Base-by-base conservation (phyloP, 2,113 vertebrate species). In the Lamprologus sp. region DNA sequence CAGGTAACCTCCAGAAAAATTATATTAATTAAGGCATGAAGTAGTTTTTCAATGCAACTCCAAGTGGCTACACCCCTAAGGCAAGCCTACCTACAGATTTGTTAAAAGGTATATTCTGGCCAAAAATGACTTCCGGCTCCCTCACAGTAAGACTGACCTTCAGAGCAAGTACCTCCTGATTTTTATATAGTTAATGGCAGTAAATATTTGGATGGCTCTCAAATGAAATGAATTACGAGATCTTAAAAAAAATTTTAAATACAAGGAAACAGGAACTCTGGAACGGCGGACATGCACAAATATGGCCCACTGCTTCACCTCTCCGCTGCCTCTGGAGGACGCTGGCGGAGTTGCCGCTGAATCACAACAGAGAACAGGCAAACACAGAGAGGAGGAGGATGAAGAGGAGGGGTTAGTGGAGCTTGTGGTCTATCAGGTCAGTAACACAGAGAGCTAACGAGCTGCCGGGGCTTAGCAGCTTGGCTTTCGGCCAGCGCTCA, bases 351-450 rank as follows among this genome's bases (percentile, higher is more conserved):
- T 19, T 51, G 73, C 17, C 11, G 26, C 45, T 51, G 10, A 58
- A 35, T 86, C 10, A 35, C 23, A 53, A 65, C 53, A 58, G 31
- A 82, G 49, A 75, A 23, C 21, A 58, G 45, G 81, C 12, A 13
- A 33, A 51, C n/a, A 21, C 42, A 31, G 23, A 73, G 51, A 75
- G 47, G 31, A 63, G 55, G 51, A 31, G 45, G 23, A 14, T 15
- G 21, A 28, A 63, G 9, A 3, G 79, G 77, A 26, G 21, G 42
- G 28, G 77, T 49, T 6, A 11, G 81, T 6, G 11, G 86, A 86
- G 81, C 80, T 90, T 90, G 88, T 92, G 94, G 92, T 93, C 94
- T 94, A 94, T 94, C 92, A 96, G 95, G 93, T 95, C 94, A 94
- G 92, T 95, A 95, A 94, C 90, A 88, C 88, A 91, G 88, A 92